Evolutionary conservation across 2,888 invertebrate genomes (phyloP), one percentile per base, ranked within the genome.

Genomic region (Troglohyphantes excavatus): DNA sequence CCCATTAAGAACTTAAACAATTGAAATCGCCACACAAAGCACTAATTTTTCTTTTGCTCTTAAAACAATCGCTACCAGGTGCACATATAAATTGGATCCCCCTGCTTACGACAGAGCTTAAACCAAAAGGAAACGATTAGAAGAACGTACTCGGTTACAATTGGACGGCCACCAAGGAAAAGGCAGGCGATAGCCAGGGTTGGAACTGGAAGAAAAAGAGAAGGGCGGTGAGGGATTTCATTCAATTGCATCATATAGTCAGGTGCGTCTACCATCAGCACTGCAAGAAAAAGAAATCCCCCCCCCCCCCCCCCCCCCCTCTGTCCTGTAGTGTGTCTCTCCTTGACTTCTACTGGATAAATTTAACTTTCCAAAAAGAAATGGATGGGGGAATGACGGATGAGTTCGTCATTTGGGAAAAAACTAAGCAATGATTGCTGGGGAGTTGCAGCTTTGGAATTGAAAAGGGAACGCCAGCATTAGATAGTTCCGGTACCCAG

Each of bases 181-280:
- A 53, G 53, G 17, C n/a, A 13, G 13, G 53, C 13, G 2, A 13
- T 53, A 53, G n/a, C 13, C 76, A 29, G 33, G 21, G 33, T 19
- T 68, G 19, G 43, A 39, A 68, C 43, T 26, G n/a, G 53, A 23
- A n/a, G n/a, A 11, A 9, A 21, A 19, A 23, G 33, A 21, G 63
- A 72, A 39, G 26, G 39, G 39, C 63, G 21, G 19, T 13, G 27
- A 21, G 78, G 23, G 82, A 82, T 82, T 82, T 33, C 82, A 26
- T 82, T 72, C 26, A 26, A 82, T 82, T 82, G 82, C 82, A 72
- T 82, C 82, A 82, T 59, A 21, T 19, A 19, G 81, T 81, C 81
- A 81, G 81, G 81, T 67, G 79, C 46, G 68, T n/a, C 39, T 17
- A n/a, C 70, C 39, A 19, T 29, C 39, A 39, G 39, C 39, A 39